Conservation (phyloP, 2,113 vertebrate genomes). For the Rhegmatorhina hoffmannsi region DNA sequence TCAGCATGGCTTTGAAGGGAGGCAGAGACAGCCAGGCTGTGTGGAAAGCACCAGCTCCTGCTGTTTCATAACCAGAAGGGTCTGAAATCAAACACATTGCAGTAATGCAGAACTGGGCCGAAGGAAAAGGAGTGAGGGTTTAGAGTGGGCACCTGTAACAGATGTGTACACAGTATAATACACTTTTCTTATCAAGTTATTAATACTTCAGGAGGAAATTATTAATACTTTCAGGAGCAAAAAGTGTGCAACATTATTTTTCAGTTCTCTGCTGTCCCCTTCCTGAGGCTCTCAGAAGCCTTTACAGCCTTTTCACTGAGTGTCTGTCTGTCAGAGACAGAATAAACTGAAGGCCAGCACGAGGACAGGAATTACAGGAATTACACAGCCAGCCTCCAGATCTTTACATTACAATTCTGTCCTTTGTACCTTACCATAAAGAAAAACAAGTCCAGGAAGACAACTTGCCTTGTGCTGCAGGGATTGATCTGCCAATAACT, state of each 20-base stretch:
- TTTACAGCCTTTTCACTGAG: background rate
- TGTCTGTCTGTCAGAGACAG: background rate
- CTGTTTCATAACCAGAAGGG: background rate
- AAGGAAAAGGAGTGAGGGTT: background rate
- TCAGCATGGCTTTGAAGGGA: background rate
- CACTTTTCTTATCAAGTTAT: background rate
- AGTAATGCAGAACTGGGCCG: background rate
- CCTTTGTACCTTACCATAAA: background rate
- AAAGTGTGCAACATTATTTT: background rate
- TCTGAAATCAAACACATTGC: background rate
- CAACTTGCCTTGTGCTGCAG: background rate
- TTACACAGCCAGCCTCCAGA: background rate
- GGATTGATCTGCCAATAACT: background rate
- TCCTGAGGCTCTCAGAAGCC: background rate
- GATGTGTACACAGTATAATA: background rate
- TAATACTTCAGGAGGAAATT: background rate
- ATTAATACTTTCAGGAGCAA: background rate
- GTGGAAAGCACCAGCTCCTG: background rate
- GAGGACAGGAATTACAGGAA: background rate
- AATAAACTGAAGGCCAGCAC: background rate
- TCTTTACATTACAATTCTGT: background rate
- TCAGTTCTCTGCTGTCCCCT: background rate
- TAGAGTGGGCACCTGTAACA: background rate
- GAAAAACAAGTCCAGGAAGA: background rate
- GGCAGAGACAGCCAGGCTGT: background rate